Percentiles rank a stretch among this genome's conserved stretches.
These are phyloP conservation scores for Lasioglossum albipes DNA, from an alignment of 1,140 invertebrate genomes.

Conservation along the genomic window DNA sequence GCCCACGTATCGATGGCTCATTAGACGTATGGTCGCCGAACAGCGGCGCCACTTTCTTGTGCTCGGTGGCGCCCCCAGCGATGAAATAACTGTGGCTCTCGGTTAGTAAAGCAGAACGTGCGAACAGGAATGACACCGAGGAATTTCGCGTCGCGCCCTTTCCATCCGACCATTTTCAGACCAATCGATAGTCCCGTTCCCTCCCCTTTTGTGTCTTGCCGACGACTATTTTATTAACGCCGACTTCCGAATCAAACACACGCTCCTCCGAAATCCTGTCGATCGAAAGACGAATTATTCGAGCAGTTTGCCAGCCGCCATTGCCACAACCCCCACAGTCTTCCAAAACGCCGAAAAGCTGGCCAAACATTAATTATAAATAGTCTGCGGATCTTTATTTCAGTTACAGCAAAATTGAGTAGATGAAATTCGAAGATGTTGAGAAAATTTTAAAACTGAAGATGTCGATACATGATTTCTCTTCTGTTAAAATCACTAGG, in stretches of 20 bases:
- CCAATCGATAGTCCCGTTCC: slow-evolving; percentile 1
- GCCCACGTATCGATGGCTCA: not conserved
- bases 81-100: slow-evolving; percentile 24
- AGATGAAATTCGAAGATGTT: too few relatives aligned
- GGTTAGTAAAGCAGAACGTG: slow-evolving; percentile 42
- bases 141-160: slow-evolving; percentile 1
- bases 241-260: not conserved
- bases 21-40: not conserved
- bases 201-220: not conserved
- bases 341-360: too few relatives aligned
- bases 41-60: slow-evolving; percentile 33
- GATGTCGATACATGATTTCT: too few relatives aligned
- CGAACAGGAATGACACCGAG: not conserved
- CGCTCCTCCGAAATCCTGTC: not conserved
- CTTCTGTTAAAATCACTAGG: too few relatives aligned
- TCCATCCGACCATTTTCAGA: not conserved
- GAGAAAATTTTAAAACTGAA: too few relatives aligned
- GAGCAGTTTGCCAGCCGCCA: too few relatives aligned
- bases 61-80: slow-evolving; percentile 42
- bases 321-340: too few relatives aligned
- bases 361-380: too few relatives aligned
- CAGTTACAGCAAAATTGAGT: too few relatives aligned
- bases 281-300: not conserved
- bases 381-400: too few relatives aligned
- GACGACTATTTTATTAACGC: too few relatives aligned